A percentile compares a stretch with the other conserved stretches of the same genome.
Evolutionary conservation across 2,888 invertebrate species (phyloP).

Genomic region (Urechis unicinctus): DNA sequence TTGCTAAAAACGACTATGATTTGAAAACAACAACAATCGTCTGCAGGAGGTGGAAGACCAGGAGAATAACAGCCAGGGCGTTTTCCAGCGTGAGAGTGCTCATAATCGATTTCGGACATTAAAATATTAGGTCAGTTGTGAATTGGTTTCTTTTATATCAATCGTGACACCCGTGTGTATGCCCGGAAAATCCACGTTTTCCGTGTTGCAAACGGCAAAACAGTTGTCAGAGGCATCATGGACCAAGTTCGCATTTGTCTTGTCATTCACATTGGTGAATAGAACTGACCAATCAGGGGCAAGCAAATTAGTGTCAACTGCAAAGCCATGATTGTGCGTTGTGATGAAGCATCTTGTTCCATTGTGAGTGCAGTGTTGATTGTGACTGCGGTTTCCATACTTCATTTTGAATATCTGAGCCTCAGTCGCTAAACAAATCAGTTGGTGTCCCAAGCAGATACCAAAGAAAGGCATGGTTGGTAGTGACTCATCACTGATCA

Average conservation of each 20-base stretch:
- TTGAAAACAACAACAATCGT: no score
- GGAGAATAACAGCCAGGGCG: no score
- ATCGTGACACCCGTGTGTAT: slow-evolving; percentile 99
- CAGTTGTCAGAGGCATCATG: no score
- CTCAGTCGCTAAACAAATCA: slow-evolving; percentile 85
- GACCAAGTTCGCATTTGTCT: slow-evolving; percentile 93
- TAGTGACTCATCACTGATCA: slow-evolving; percentile 31
- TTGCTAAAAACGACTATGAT: no score
- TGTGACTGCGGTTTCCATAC: slow-evolving; percentile 98
- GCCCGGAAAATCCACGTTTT: slow-evolving; percentile 94
- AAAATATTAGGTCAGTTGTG: no score
- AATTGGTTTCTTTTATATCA: no score
- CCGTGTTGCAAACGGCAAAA: slow-evolving; percentile 99
- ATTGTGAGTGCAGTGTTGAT: slow-evolving; percentile 88
- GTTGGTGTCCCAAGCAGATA: slow-evolving; percentile 96
- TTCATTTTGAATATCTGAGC: slow-evolving; percentile 91
- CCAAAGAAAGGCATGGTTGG: slow-evolving; percentile 91
- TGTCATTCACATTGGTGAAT: slow-evolving; percentile 93
- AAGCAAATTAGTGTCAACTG: slow-evolving; percentile 70
- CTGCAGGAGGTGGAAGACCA: no score
- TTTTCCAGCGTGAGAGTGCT: no score
- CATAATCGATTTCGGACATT: no score
- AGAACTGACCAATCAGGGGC: slow-evolving; percentile 77
- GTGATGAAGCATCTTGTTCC: slow-evolving; percentile 94
- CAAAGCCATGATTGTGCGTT: slow-evolving; percentile 96